These are phyloP conservation scores for Ptilorrhoa leucosticta DNA, from an alignment of 2,113 vertebrate species.

Conservation along the genomic window DNA sequence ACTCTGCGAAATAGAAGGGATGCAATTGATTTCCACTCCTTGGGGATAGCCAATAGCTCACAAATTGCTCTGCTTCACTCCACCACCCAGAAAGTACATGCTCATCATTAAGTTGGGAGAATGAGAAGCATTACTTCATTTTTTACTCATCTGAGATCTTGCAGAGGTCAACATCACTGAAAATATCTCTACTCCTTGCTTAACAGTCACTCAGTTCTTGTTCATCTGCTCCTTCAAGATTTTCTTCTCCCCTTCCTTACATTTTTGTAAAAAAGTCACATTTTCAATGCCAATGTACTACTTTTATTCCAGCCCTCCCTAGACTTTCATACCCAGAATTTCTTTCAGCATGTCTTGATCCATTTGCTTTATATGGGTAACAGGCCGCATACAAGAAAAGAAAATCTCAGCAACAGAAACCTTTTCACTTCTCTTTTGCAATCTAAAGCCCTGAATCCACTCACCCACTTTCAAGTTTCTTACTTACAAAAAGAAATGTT, in stretches of 20 bases:
- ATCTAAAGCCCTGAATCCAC: not conserved
- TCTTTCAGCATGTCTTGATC: not conserved
- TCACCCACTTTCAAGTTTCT: not conserved
- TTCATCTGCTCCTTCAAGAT: not conserved
- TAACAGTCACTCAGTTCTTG: not conserved
- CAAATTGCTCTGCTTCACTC: conserved; percentile 23
- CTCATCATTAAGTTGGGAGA: not conserved
- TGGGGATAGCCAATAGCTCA: not conserved
- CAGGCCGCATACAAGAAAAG: not conserved
- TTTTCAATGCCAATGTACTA: not conserved
- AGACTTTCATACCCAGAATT: not conserved
- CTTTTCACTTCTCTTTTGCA: not conserved
- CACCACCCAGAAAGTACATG: not conserved
- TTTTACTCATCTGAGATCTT: conserved; percentile 4
- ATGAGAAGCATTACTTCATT: conserved; percentile 10
- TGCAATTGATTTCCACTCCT: conserved; percentile 27
- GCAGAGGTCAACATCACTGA: not conserved
- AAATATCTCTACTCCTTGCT: not conserved
- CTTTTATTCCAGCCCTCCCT: not conserved
- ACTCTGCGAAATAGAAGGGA: not conserved
- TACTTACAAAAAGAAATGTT: not conserved
- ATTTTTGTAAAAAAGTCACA: not conserved
- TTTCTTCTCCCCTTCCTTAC: not conserved
- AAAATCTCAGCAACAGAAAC: not conserved
- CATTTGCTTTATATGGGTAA: not conserved